Evolutionary conservation across 1,140 invertebrate species (phyloP).

Genomic region (Probaryconus sp.): DNA sequence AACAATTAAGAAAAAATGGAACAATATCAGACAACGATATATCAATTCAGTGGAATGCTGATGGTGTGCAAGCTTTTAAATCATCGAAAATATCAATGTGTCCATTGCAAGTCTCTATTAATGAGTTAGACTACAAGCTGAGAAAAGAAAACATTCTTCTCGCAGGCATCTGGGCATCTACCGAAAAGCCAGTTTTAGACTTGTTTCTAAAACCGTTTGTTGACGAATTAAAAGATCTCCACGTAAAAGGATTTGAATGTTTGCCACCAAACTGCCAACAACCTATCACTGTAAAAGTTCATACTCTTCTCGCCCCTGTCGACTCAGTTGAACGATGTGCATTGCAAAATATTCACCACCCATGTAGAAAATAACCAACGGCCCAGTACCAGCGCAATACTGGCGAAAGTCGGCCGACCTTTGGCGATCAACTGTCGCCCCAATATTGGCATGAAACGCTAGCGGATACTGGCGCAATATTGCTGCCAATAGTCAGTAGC

Average conservation of each 20-base stretch:
- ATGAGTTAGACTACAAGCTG: constrained; percentile 30
- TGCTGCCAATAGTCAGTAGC: too few species aligned
- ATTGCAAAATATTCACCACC: constrained; percentile 44
- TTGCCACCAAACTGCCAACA: background rate
- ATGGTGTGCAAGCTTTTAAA: constrained; percentile 48
- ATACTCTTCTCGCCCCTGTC: constrained; percentile 23
- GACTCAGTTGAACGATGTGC: constrained; percentile 38
- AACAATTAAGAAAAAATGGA: constrained; percentile 16
- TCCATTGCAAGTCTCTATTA: constrained; percentile 33
- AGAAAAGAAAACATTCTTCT: constrained; percentile 39
- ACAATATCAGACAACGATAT: constrained; percentile 37
- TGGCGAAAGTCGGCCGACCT: too few species aligned
- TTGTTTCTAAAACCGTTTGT: constrained; percentile 28
- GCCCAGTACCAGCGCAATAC: too few species aligned
- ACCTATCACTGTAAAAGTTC: constrained; percentile 30
- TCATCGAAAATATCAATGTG: constrained; percentile 43
- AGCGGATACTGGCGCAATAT: too few species aligned
- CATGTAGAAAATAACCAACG: too few species aligned
- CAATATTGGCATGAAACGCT: too few species aligned
- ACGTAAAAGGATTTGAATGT: constrained; percentile 23
- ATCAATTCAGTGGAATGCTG: constrained; percentile 51
- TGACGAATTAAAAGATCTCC: constrained; percentile 30
- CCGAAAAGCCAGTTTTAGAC: constrained; percentile 18
- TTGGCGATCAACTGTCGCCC: too few species aligned
- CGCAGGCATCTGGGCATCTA: constrained; percentile 17